Conservation (phyloP, 2,888 invertebrate species). For the Peribatodes rhomboidaria region DNA sequence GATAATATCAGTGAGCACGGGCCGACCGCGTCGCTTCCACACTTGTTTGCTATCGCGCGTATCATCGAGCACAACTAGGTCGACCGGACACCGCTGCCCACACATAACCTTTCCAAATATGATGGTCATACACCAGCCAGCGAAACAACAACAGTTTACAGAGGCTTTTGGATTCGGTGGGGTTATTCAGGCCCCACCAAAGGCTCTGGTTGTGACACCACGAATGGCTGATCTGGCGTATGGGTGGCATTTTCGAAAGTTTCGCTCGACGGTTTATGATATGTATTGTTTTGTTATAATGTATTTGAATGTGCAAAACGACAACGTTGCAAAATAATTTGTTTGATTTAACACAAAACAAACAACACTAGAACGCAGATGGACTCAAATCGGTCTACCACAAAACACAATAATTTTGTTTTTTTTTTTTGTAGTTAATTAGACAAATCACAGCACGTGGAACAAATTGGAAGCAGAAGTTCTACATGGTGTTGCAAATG, state of each 20-base stretch:
- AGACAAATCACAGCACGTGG: too few relatives aligned
- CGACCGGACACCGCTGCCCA: constrained; percentile 77
- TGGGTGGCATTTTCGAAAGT: constrained; percentile 54
- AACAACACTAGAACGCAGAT: too few relatives aligned
- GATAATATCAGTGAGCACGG: constrained; percentile 52
- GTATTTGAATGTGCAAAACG: constrained; percentile 11
- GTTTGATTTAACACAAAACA: not conserved
- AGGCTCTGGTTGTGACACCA: constrained; percentile 41
- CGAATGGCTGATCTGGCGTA: constrained; percentile 45
- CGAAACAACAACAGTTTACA: constrained; percentile 49
- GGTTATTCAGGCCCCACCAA: constrained; percentile 41
- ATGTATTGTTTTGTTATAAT: constrained; percentile 22
- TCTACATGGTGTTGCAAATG: too few relatives aligned
- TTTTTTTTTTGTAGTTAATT: too few relatives aligned
- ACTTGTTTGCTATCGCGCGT: constrained; percentile 74
- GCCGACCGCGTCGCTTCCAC: constrained; percentile 58
- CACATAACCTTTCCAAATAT: constrained; percentile 47
- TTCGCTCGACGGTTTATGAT: constrained; percentile 26
- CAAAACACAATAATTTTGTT: too few relatives aligned
- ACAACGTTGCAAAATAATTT: not conserved
- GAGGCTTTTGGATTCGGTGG: constrained; percentile 62
- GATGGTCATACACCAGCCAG: constrained; percentile 59
- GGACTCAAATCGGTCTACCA: too few relatives aligned
- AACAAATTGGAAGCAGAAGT: too few relatives aligned
- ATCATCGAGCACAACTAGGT: constrained; percentile 77